These are phyloP conservation scores for Theristicus caerulescens DNA, from an alignment of 2,113 vertebrate genomes.

Conservation along the genomic window DNA sequence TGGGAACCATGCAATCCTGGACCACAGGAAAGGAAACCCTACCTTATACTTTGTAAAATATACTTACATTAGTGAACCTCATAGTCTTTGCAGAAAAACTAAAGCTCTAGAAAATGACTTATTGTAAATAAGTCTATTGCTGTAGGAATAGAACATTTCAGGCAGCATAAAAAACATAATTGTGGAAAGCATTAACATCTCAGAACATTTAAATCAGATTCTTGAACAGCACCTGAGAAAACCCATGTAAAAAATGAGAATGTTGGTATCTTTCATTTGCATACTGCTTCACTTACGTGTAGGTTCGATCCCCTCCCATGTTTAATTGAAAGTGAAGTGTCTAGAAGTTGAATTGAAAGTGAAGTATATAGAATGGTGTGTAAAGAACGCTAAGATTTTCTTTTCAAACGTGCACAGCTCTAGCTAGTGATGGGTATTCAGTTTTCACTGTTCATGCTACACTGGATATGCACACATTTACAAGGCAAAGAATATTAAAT, in stretches of 20 bases:
- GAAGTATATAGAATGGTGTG: neutral
- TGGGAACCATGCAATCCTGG: neutral
- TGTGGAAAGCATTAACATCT: neutral
- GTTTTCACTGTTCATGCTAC: neutral
- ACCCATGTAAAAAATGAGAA: neutral
- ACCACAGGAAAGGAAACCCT: neutral
- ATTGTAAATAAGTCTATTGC: neutral
- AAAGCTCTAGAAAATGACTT: neutral
- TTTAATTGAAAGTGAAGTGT: neutral
- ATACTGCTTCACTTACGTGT: neutral
- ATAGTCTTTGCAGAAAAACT: neutral
- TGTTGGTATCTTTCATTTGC: neutral
- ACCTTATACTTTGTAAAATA: neutral
- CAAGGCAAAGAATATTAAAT: neutral
- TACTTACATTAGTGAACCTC: neutral
- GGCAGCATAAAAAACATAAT: neutral
- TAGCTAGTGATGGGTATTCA: neutral
- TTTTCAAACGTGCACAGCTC: neutral
- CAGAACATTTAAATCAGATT: neutral
- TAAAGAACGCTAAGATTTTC: neutral
- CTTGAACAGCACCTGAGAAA: neutral
- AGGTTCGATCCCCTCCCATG: neutral
- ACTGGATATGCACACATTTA: rapidly evolving
- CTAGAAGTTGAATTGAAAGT: neutral
- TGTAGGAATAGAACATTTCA: neutral